phyloP scores from a whole-genome alignment of 2,888 invertebrate species.

The Oxytorus armatus region DNA sequence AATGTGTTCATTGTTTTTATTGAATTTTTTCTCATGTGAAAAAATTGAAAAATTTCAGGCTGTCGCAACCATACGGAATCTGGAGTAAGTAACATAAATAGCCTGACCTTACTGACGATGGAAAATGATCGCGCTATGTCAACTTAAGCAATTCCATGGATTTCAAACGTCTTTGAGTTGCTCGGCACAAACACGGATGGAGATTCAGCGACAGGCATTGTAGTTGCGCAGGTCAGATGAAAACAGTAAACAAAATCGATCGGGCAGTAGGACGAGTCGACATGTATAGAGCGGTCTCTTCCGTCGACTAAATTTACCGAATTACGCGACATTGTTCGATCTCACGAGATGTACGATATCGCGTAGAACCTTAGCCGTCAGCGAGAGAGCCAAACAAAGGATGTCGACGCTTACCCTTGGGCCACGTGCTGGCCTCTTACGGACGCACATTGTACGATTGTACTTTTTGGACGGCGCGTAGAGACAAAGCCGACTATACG shows the following conservation, averaged over 20 bases:
- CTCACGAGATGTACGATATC: conserved; percentile 32
- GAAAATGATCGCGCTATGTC: no score
- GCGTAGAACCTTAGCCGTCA: conserved; percentile 7
- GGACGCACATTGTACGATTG: neutral
- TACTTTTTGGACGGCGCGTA: conserved; percentile 8
- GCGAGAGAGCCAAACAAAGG: conserved; percentile 14
- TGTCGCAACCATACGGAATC: no score
- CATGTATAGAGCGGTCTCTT: conserved; percentile 32
- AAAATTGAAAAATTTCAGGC: no score
- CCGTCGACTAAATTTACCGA: conserved; percentile 32
- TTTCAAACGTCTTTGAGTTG: no score
- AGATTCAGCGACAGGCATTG: neutral
- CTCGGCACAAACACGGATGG: no score
- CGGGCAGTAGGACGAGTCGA: neutral
- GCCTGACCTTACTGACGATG: no score
- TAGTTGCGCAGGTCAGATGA: conserved; percentile 10
- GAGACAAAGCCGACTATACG: neutral
- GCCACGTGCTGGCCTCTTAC: conserved; percentile 18
- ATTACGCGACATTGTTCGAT: conserved; percentile 66
- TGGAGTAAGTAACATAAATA: no score
- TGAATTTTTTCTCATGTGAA: no score
- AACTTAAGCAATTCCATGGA: no score
- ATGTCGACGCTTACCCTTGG: conserved; percentile 36
- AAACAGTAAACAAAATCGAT: conserved; percentile 13
- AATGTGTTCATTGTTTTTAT: no score